Base-by-base conservation (phyloP, 2,113 vertebrate species). In the Xyrauchen texanus region DNA sequence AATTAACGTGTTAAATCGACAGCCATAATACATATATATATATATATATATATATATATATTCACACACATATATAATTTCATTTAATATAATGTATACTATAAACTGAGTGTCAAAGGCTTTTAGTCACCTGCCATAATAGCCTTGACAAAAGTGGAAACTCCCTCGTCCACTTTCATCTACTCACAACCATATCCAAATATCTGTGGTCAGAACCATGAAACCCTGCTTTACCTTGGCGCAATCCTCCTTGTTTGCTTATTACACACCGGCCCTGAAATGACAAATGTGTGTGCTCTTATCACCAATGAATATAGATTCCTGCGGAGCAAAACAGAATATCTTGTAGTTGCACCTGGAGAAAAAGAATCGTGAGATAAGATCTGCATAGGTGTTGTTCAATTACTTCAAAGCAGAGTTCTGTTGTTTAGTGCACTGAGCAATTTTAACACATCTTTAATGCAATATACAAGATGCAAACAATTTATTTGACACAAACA, bases 251-350 rank as follows among this genome's bases (percentile, higher is more conserved):
- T 73, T 65, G 52, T 82, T 78, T 68, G 75, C 86, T 86, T 88
- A 85, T 86, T 85, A 84, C 80, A 82, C 74, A 64, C 57, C 21
- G 62, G 74, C 67, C 83, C 80, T 84, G 78, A 86, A 82, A 88
- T 86, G 85, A 88, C 60, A 84, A 88, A 88, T 86, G 85, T 83
- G 77, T 77, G 65, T 84, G 82, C 58, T 83, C 75, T 86, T 86
- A 88, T 86, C 87, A 85, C 80, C 55, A 70, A 71, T 79, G 80
- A 81, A 75, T 88, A 88, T 85, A 86, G 81, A 86, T 86, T 82
- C 86, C 76, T 80, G 80, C 79, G 70, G 82, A 85, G 71, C 82
- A 79, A 80, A 80, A 53, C 68, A 82, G 69, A 74, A 80, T 70
- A 84, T 65, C 79, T 79, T 81, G 78, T 67, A 78, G 44, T 75